Conservation (phyloP, 2,113 vertebrate genomes). For the Mustelus asterias region DNA sequence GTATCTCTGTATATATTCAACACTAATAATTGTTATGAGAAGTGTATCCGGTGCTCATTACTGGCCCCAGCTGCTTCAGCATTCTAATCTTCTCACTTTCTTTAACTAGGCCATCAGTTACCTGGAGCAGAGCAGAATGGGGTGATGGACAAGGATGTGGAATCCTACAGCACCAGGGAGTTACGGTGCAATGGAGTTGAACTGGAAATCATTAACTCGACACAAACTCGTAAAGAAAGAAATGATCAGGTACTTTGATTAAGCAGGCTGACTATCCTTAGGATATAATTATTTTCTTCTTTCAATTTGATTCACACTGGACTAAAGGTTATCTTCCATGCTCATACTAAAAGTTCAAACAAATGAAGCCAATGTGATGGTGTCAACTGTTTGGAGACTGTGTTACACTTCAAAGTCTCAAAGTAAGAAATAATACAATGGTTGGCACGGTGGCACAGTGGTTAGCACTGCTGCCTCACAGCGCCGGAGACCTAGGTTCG, state of each 20-base stretch:
- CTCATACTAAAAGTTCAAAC: neutral
- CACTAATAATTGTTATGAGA: neutral
- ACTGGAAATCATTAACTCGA: slow-evolving; percentile 58
- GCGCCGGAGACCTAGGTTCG: too few species aligned
- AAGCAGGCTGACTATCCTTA: neutral
- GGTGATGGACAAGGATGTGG: slow-evolving; percentile 44
- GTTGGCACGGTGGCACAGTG: too few species aligned
- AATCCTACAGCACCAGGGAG: slow-evolving; percentile 55
- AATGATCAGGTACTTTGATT: slow-evolving; percentile 51
- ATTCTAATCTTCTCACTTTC: slow-evolving; percentile 17
- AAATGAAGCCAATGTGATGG: neutral
- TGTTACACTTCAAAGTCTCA: neutral
- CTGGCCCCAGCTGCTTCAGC: neutral
- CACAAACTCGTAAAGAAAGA: slow-evolving; percentile 49
- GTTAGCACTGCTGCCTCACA: too few species aligned
- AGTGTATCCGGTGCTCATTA: neutral
- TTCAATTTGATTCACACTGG: neutral
- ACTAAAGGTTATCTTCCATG: neutral
- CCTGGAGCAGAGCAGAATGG: slow-evolving; percentile 51
- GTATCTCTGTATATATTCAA: neutral
- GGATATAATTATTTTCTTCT: neutral
- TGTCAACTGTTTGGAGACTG: neutral
- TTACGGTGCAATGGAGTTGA: slow-evolving; percentile 62
- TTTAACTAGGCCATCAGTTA: slow-evolving; percentile 52
- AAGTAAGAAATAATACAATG: neutral